These are phyloP conservation scores for Lycocorax pyrrhopterus DNA, from an alignment of 2,113 vertebrate species.

Conservation along the genomic window DNA sequence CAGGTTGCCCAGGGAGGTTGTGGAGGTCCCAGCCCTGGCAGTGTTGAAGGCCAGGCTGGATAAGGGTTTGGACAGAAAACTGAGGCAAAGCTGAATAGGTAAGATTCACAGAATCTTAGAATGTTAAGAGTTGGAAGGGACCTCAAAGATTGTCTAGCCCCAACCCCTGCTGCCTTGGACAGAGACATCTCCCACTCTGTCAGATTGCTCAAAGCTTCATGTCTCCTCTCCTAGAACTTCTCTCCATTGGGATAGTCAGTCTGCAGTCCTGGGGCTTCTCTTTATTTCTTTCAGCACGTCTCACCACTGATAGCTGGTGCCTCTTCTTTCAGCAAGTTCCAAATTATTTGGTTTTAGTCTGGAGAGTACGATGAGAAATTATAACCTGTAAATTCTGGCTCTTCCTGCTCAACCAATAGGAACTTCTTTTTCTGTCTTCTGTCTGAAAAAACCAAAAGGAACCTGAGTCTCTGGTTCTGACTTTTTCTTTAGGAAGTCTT, in stretches of 20 bases:
- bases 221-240: neutral
- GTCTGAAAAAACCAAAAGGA: neutral
- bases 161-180: neutral
- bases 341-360: neutral
- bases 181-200: neutral
- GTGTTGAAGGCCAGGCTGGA: neutral
- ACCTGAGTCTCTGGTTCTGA: neutral
- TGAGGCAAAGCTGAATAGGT: neutral
- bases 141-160: neutral
- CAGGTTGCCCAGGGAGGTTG: neutral
- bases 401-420: neutral
- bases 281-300: neutral
- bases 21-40: too few species aligned
- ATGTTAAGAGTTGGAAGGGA: neutral
- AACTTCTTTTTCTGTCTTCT: neutral
- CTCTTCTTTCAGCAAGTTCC: neutral
- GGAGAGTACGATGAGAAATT: accelerated
- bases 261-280: neutral
- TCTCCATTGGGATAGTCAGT: neutral
- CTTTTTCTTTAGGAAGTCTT: neutral
- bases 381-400: neutral
- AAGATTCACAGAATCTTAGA: neutral
- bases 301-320: neutral
- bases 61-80: neutral
- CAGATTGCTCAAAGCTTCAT: neutral